Evolutionary conservation across 2,113 vertebrate species (phyloP).

Genomic region (Aphelocoma coerulescens): DNA sequence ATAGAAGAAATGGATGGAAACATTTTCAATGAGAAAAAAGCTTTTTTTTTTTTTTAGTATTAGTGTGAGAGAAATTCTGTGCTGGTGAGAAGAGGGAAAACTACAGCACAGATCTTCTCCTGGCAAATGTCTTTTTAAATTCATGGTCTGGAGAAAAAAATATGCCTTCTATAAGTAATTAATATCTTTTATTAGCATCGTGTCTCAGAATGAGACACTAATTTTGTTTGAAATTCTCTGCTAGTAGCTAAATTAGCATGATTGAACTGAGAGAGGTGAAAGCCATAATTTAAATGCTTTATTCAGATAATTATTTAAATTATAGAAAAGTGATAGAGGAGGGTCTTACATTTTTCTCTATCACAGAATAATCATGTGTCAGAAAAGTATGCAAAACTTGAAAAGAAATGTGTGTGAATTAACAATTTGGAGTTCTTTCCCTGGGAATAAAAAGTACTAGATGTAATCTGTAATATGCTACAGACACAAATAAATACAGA

Average conservation of each 20-base stretch:
- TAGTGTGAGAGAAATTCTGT: neutral
- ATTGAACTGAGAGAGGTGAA: conserved; percentile 45
- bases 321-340: conserved; percentile 24
- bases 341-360: conserved; percentile 23
- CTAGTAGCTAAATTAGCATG: conserved; percentile 48
- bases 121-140: neutral
- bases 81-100: neutral
- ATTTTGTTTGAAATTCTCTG: conserved; percentile 54
- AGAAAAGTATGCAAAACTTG: neutral
- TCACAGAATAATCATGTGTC: conserved; percentile 11
- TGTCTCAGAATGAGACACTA: conserved; percentile 12
- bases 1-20: neutral
- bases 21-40: neutral
- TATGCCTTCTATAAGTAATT: conserved; percentile 28
- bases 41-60: neutral
- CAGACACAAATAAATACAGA: neutral
- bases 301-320: conserved; percentile 59
- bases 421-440: neutral
- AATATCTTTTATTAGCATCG: conserved; percentile 47
- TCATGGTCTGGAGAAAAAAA: conserved; percentile 5
- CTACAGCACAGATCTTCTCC: neutral
- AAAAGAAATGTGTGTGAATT: conserved; percentile 2
- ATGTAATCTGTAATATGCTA: neutral
- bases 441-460: neutral
- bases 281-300: conserved; percentile 45